A percentile compares a stretch with the other conserved stretches of the same genome.
Evolutionary conservation across 1,140 invertebrate genomes (phyloP).

Genomic region (Chionoecetes opilio): DNA sequence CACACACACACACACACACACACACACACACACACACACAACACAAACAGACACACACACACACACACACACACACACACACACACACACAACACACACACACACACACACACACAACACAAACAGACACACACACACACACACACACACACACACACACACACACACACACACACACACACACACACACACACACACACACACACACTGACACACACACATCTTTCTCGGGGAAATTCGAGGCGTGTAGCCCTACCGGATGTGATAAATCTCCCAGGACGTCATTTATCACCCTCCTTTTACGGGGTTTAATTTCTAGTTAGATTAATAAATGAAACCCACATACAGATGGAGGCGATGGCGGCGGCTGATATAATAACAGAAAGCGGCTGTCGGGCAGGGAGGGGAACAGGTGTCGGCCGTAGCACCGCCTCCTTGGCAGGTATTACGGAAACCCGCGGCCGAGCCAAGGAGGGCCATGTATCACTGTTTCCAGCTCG

Average conservation of each 20-base stretch:
- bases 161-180: background rate
- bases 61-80: background rate
- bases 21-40: no score
- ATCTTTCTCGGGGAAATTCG: background rate
- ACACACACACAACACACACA: background rate
- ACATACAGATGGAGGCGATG: background rate
- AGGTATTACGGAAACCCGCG: background rate
- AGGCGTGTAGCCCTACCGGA: background rate
- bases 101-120: background rate
- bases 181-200: no score
- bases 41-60: no score
- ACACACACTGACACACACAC: background rate
- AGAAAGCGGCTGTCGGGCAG: background rate
- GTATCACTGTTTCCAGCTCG: background rate
- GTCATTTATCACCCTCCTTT: conserved; percentile 13
- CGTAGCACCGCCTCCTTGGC: background rate
- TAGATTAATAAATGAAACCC: background rate
- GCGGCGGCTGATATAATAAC: background rate
- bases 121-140: no score
- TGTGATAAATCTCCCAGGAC: background rate
- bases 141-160: background rate
- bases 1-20: background rate
- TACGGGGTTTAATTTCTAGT: conserved; percentile 4
- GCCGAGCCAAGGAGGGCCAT: background rate
- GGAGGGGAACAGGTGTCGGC: background rate